phyloP scores from a whole-genome alignment of 2,888 invertebrate genomes.

The Hyposoter dolosus region DNA sequence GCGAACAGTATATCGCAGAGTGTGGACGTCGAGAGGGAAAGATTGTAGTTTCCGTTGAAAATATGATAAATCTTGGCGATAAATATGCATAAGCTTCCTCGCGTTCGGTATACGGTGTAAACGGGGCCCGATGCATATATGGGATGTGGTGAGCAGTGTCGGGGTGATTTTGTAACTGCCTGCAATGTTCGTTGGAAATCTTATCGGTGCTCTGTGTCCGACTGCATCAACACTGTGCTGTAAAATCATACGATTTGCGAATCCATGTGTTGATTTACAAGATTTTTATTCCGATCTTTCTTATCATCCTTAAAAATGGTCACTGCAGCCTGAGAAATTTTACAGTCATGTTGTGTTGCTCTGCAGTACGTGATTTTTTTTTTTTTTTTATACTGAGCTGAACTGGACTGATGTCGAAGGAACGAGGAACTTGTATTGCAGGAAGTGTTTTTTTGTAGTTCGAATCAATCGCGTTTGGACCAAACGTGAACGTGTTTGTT shows the following conservation, averaged over 20 bases:
- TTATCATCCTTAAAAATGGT: background rate
- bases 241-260: background rate
- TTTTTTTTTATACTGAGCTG: background rate
- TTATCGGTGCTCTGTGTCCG: background rate
- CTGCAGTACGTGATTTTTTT: background rate
- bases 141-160: background rate
- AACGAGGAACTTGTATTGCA: background rate
- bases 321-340: background rate
- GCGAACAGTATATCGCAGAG: constrained; percentile 37
- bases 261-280: no score
- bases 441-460: background rate
- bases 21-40: constrained; percentile 4
- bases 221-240: background rate
- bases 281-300: background rate
- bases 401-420: background rate
- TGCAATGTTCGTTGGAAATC: background rate
- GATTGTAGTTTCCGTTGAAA: constrained; percentile 61
- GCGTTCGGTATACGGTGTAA: constrained; percentile 15
- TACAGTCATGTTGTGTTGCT: background rate
- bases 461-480: no score
- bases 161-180: constrained; percentile 7
- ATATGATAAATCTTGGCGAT: constrained; percentile 64
- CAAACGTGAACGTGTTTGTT: no score
- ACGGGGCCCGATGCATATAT: background rate
- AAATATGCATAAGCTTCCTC: constrained; percentile 64